phyloP scores from a whole-genome alignment of 2,888 invertebrate species.

The Torymus tubicola region DNA sequence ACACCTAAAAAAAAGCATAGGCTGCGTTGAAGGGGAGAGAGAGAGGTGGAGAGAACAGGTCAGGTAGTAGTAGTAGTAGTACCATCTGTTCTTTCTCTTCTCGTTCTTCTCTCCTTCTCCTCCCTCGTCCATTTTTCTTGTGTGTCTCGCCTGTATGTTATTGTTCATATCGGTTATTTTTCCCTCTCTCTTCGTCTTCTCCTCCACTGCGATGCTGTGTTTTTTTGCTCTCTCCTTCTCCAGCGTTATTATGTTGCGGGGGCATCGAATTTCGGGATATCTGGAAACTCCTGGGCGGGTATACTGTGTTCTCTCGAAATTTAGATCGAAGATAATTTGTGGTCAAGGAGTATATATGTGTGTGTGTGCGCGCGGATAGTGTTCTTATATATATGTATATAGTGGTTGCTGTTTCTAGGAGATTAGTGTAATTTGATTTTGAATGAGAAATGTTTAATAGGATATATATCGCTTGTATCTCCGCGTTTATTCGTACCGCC shows the following conservation, averaged over 20 bases:
- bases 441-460: too few species aligned
- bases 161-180: conserved; percentile 51
- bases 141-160: conserved; percentile 28
- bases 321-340: conserved; percentile 42
- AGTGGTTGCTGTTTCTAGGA: too few species aligned
- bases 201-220: not conserved
- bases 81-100: conserved; percentile 53
- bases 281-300: not conserved
- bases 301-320: conserved; percentile 26
- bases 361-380: too few species aligned
- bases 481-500: too few species aligned
- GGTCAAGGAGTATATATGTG: conserved; percentile 6
- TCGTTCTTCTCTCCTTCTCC: not conserved
- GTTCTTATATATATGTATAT: too few species aligned
- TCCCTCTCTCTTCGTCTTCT: not conserved
- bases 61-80: too few species aligned
- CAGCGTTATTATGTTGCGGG: conserved; percentile 42
- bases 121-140: conserved; percentile 19
- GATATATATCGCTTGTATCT: too few species aligned
- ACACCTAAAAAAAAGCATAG: conserved; percentile 25
- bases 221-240: not conserved
- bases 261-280: conserved; percentile 46
- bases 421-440: too few species aligned
- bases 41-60: conserved; percentile 40
- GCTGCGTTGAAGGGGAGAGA: not conserved